A percentile compares a stretch with the other conserved stretches of the same genome.
Evolutionary conservation across 2,797 vertebrate genomes (phyloP).

Genomic region (Petrocephalus sullivani): DNA sequence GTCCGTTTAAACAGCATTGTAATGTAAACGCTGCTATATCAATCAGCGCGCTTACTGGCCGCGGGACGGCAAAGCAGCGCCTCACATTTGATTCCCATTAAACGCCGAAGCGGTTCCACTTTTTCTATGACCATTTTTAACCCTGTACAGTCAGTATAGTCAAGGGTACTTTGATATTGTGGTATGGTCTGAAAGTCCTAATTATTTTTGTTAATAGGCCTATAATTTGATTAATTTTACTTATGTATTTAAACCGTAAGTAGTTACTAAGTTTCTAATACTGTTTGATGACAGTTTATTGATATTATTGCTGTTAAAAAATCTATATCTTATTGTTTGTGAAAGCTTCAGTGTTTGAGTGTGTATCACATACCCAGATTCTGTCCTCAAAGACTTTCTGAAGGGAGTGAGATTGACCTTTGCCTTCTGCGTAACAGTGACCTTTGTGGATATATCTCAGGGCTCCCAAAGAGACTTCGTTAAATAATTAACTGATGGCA

Average conservation of each 20-base stretch:
- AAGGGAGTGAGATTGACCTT: background rate
- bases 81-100: background rate
- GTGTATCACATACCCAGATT: background rate
- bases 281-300: background rate
- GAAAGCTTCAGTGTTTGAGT: background rate
- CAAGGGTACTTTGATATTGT: background rate
- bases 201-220: background rate
- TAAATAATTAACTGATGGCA: slow-evolving; percentile 17
- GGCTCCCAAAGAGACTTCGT: background rate
- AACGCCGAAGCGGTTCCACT: background rate
- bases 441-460: background rate
- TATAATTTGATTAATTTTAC: background rate
- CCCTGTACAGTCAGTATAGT: background rate
- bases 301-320: background rate
- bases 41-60: background rate
- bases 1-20: background rate
- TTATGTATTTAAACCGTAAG: background rate
- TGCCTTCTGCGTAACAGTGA: background rate
- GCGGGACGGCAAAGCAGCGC: background rate
- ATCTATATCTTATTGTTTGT: background rate
- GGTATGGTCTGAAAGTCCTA: background rate
- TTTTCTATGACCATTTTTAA: background rate
- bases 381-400: background rate
- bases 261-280: background rate
- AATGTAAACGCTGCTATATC: background rate